Percentiles rank a stretch among this genome's conserved stretches.
These are phyloP conservation scores for Varecia variegata DNA, from an alignment of 2,797 vertebrate genomes.

Conservation along the genomic window DNA sequence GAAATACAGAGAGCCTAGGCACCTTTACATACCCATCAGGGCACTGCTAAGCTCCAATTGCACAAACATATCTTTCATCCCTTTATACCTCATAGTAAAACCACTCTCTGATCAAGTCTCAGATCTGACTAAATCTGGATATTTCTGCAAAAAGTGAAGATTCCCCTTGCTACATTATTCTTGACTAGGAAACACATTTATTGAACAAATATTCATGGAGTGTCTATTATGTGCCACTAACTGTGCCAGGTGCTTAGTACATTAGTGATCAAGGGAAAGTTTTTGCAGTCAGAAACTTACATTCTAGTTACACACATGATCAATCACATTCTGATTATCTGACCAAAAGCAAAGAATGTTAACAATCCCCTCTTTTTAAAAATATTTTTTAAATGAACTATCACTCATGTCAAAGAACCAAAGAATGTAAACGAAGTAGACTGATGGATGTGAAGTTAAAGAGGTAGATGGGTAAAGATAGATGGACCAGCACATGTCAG, in stretches of 20 bases:
- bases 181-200: not conserved
- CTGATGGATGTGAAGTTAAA: not conserved
- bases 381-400: conserved; percentile 10
- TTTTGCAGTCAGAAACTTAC: not conserved
- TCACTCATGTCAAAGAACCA: not conserved
- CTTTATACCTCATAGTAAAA: not conserved
- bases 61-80: not conserved
- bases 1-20: not conserved
- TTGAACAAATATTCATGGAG: not conserved
- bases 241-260: not conserved
- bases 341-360: not conserved
- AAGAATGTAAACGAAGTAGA: not conserved
- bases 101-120: not conserved
- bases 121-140: not conserved
- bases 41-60: not conserved
- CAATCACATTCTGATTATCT: conserved; percentile 3
- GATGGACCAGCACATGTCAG: not conserved
- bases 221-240: not conserved
- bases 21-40: not conserved
- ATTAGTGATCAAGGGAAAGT: not conserved
- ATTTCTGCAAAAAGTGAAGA: not conserved
- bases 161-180: not conserved
- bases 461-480: not conserved
- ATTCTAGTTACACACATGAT: not conserved
- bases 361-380: not conserved